Evolutionary conservation across 2,113 vertebrate genomes (phyloP).

Genomic region (Bettongia penicillata): DNA sequence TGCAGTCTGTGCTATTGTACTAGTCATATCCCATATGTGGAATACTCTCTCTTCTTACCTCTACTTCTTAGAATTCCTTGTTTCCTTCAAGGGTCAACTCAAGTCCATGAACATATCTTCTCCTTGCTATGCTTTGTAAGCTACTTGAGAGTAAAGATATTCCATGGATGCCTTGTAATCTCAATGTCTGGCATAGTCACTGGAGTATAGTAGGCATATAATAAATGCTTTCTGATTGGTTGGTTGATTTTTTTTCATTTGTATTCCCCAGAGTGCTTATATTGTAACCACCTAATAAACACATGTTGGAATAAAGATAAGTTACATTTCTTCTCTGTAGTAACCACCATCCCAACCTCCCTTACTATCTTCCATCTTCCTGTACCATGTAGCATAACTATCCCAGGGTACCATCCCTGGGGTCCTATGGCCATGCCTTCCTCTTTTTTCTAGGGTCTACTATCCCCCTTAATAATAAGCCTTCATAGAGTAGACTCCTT

Average conservation of each 20-base stretch:
- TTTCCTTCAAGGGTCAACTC: neutral
- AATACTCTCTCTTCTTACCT: neutral
- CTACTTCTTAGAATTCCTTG: neutral
- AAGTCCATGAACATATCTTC: neutral
- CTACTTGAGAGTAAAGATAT: neutral
- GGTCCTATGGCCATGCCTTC: too few relatives aligned
- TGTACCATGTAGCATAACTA: neutral
- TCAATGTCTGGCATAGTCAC: neutral
- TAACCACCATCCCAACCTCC: rapidly evolving
- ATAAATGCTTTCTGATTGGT: neutral
- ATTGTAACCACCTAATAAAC: rapidly evolving
- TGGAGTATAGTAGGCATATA: neutral
- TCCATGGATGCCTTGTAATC: neutral
- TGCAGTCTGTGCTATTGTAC: neutral
- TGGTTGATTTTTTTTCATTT: neutral
- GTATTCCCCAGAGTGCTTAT: neutral
- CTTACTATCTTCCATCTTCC: neutral
- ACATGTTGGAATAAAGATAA: rapidly evolving
- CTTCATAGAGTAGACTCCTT: neutral
- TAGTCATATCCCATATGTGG: neutral
- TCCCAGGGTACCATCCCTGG: neutral
- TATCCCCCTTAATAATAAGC: neutral
- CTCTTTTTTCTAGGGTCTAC: neutral
- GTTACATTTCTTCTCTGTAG: neutral
- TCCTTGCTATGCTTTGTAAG: neutral